A percentile compares a stretch with the other conserved stretches of the same genome.
phyloP scores from a whole-genome alignment of 1,140 invertebrate genomes.

The Procambarus clarkii region DNA sequence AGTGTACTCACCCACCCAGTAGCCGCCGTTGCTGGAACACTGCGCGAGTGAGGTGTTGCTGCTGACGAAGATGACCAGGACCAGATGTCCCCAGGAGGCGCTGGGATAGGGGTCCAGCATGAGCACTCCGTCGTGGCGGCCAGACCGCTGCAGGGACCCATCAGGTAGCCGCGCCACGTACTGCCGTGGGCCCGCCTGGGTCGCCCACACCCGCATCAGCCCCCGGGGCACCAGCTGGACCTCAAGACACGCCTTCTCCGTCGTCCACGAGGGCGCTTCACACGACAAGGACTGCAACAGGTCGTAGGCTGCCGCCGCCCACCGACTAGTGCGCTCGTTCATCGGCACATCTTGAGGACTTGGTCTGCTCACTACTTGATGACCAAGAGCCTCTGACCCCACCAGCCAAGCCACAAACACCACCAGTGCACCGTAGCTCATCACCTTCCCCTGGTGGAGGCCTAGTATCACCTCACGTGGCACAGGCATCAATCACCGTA shows the following conservation, averaged over 20 bases:
- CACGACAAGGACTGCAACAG: slow-evolving; percentile 42
- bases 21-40: slow-evolving; percentile 14
- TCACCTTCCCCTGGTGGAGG: slow-evolving; percentile 1
- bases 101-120: slow-evolving; percentile 78
- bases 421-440: slow-evolving; percentile 23
- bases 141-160: slow-evolving; percentile 50
- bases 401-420: neutral
- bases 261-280: slow-evolving; percentile 38
- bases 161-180: slow-evolving; percentile 58
- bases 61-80: slow-evolving; percentile 77
- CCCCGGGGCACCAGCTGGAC: slow-evolving; percentile 31
- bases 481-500: neutral
- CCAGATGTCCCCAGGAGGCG: slow-evolving; percentile 78
- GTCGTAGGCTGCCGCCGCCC: slow-evolving; percentile 48
- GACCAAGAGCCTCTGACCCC: neutral
- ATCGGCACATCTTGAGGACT: neutral
- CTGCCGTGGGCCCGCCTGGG: slow-evolving; percentile 24
- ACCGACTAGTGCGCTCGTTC: slow-evolving; percentile 25
- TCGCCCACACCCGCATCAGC: slow-evolving; percentile 46
- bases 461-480: neutral
- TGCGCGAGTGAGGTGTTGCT: slow-evolving; percentile 22
- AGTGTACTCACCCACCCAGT: slow-evolving; percentile 46
- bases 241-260: slow-evolving; percentile 33
- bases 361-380: neutral
- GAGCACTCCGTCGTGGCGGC: slow-evolving; percentile 71